phyloP scores from a whole-genome alignment of 2,888 invertebrate genomes.

The Parthenolecanium corni region DNA sequence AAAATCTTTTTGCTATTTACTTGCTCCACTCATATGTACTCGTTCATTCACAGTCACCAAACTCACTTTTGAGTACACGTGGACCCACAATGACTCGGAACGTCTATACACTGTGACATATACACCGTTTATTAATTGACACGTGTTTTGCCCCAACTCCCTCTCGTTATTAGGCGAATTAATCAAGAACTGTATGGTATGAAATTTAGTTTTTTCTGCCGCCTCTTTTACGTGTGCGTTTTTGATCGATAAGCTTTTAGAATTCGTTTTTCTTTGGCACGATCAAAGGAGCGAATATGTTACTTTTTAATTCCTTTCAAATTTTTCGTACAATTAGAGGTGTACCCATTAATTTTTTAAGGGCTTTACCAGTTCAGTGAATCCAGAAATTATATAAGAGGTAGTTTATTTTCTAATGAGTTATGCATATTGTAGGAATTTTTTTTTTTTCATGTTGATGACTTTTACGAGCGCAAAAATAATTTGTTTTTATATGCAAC shows the following conservation, averaged over 20 bases:
- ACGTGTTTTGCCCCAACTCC: conserved; percentile 24
- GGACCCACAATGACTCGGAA: not conserved
- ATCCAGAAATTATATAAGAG: no score
- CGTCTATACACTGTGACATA: conserved; percentile 14
- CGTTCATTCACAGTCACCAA: not conserved
- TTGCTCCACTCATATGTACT: not conserved
- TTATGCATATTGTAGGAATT: no score
- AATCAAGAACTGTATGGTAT: conserved; percentile 17
- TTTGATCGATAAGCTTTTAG: no score
- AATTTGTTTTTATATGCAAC: no score
- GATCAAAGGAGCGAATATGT: not conserved
- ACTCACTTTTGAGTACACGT: conserved; percentile 5
- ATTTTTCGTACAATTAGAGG: no score
- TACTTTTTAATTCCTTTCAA: no score
- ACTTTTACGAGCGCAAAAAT: no score
- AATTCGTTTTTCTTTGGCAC: not conserved
- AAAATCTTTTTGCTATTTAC: no score
- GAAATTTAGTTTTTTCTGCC: not conserved
- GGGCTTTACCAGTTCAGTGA: no score
- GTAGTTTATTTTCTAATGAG: no score
- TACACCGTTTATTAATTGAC: conserved; percentile 29
- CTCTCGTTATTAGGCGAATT: conserved; percentile 27
- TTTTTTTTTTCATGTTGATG: no score
- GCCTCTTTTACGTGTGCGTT: not conserved
- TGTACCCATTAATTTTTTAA: no score